Conservation (phyloP, 2,888 invertebrate genomes). For the Serripes groenlandicus region DNA sequence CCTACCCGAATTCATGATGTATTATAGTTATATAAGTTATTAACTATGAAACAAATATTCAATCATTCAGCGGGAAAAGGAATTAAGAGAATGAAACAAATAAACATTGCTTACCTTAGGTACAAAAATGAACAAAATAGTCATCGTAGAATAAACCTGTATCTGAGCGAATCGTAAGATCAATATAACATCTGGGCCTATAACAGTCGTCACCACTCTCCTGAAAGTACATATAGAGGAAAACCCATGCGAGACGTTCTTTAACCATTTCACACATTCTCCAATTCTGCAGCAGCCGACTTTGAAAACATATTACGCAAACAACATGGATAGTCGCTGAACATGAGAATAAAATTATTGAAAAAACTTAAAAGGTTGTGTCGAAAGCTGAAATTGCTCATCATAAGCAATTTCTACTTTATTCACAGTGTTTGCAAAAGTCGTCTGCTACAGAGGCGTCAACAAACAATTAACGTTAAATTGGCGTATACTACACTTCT, state of each 20-base stretch:
- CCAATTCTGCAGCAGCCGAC: neutral
- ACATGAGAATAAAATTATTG: neutral
- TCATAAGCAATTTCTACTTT: neutral
- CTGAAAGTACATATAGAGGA: constrained; percentile 67
- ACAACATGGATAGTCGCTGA: neutral
- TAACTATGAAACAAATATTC: no score
- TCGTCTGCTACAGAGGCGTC: neutral
- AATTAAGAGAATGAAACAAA: no score
- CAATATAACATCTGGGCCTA: constrained; percentile 81
- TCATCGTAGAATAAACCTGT: constrained; percentile 81
- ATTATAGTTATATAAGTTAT: no score
- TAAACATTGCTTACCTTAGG: constrained; percentile 77
- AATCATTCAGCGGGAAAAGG: no score
- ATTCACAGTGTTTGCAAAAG: neutral
- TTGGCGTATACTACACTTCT: no score
- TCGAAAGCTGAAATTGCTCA: neutral
- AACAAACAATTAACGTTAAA: no score
- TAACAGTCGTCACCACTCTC: constrained; percentile 75
- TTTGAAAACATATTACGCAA: neutral
- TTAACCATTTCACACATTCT: neutral
- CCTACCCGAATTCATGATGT: no score
- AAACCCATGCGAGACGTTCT: neutral
- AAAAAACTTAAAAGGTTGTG: neutral
- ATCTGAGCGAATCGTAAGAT: constrained; percentile 77
- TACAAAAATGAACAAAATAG: constrained; percentile 79